phyloP scores from a whole-genome alignment of 2,888 invertebrate genomes.

The Tachystola acroxantha region DNA sequence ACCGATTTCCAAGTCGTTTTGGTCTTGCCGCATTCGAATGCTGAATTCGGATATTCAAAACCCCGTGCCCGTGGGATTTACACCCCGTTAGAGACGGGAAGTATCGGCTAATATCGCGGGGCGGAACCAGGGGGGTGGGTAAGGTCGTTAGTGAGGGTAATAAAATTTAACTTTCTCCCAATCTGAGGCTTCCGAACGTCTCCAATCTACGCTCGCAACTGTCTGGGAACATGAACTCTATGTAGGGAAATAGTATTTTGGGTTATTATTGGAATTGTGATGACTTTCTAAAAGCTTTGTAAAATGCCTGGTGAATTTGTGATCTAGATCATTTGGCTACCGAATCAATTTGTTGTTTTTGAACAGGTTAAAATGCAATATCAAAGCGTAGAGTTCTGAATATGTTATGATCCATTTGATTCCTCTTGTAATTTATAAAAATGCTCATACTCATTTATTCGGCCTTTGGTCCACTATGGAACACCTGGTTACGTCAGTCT shows the following conservation, averaged over 20 bases:
- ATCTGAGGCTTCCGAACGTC: slow-evolving; percentile 9
- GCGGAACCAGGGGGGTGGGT: not conserved
- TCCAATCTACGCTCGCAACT: slow-evolving; percentile 5
- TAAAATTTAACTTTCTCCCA: slow-evolving; percentile 13
- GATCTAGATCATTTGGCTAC: too few relatives aligned
- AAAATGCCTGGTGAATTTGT: too few relatives aligned
- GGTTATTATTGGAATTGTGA: not conserved
- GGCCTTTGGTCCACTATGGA: too few relatives aligned
- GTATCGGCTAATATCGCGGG: slow-evolving; percentile 25
- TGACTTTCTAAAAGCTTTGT: not conserved
- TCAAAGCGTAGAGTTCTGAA: too few relatives aligned
- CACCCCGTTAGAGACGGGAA: slow-evolving; percentile 28
- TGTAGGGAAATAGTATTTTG: not conserved
- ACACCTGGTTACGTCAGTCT: too few relatives aligned
- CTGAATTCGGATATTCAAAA: slow-evolving; percentile 14
- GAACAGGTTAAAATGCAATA: too few relatives aligned
- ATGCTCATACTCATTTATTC: too few relatives aligned
- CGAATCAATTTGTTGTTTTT: too few relatives aligned
- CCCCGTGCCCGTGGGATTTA: slow-evolving; percentile 26
- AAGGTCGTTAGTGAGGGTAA: slow-evolving; percentile 23
- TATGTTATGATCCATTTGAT: too few relatives aligned
- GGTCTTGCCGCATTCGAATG: slow-evolving; percentile 6
- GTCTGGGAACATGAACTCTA: slow-evolving; percentile 2
- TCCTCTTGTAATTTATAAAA: too few relatives aligned
- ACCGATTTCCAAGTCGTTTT: slow-evolving; percentile 21